A percentile compares a stretch with the other conserved stretches of the same genome.
phyloP scores from a whole-genome alignment of 2,797 vertebrate genomes.

The Cheirogaleus major region DNA sequence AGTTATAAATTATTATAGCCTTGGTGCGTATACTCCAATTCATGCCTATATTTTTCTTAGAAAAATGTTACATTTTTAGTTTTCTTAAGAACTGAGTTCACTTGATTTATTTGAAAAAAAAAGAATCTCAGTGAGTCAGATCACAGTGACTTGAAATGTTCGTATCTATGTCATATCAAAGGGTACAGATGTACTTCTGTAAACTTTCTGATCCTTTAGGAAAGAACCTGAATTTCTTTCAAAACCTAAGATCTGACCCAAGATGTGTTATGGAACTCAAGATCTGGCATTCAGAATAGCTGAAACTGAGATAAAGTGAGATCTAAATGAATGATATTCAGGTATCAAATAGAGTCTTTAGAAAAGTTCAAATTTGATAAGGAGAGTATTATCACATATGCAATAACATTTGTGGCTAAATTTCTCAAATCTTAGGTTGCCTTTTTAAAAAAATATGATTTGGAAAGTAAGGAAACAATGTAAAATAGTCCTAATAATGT shows the following conservation, averaged over 20 bases:
- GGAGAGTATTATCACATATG: not conserved
- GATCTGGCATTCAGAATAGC: not conserved
- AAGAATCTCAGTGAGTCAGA: not conserved
- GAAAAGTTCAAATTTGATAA: not conserved
- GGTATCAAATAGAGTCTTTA: not conserved
- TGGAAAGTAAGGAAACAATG: not conserved
- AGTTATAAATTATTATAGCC: not conserved
- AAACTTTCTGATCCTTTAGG: not conserved
- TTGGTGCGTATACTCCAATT: not conserved
- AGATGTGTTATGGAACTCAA: not conserved
- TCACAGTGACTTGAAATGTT: not conserved
- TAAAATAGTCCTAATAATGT: not conserved
- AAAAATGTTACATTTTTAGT: not conserved
- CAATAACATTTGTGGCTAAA: not conserved
- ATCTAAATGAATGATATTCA: not conserved
- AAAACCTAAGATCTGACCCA: not conserved
- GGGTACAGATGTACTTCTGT: not conserved
- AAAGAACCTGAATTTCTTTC: not conserved
- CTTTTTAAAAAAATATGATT: not conserved
- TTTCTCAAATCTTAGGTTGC: not conserved
- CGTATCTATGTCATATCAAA: rapidly evolving
- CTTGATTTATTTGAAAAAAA: not conserved
- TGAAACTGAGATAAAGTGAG: not conserved
- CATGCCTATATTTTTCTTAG: not conserved
- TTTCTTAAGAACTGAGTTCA: not conserved